Evolutionary conservation across 2,113 vertebrate species (phyloP), one percentile per base, ranked within the genome.

Genomic region (Naja naja): DNA sequence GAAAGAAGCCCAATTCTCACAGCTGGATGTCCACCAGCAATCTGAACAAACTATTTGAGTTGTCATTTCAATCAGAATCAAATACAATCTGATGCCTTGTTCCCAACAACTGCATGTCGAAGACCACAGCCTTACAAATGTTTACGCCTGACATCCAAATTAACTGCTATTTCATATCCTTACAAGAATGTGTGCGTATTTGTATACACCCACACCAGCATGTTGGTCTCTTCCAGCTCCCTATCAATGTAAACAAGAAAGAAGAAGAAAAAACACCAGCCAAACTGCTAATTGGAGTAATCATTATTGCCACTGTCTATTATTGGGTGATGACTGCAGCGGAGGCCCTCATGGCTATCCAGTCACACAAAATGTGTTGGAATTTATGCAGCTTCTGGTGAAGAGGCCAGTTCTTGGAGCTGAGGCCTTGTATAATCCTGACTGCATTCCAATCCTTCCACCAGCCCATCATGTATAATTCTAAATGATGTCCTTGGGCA

Each of bases 11-110:
- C 94, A 96, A 85, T 93, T 93, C 92, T 93, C 92, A 54, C 95
- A 97, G 96, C 96, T 97, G 95, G 93, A 93, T 94, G 91, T 85
- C 93, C 93, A 64, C 0, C 89, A 95, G 91, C 88, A 94, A 94
- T 94, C 93, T 94, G 94, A 96, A 92, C 92, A 96, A 97, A 90
- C 58, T 95, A 91, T 49, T 58, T 94, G 91, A 91, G 74, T 69
- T 49, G 94, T 92, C 64, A 81, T 95, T 94, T 91, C 16, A 93
- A 90, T 64, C 54, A 64, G 93, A 92, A 90, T 91, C 89, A 56
- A 91, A 94, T 69, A 93, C 92, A 91, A 94, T 89, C 93, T 86
- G 0, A 6, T 90, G 95, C 94, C 90, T 90, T 86, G 92, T 81
- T 0, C 3, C 91, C 91, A 93, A 91, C 94, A 85, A 90, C 94